phyloP scores from a whole-genome alignment of 2,888 invertebrate species.

The Salpingus planirostris region DNA sequence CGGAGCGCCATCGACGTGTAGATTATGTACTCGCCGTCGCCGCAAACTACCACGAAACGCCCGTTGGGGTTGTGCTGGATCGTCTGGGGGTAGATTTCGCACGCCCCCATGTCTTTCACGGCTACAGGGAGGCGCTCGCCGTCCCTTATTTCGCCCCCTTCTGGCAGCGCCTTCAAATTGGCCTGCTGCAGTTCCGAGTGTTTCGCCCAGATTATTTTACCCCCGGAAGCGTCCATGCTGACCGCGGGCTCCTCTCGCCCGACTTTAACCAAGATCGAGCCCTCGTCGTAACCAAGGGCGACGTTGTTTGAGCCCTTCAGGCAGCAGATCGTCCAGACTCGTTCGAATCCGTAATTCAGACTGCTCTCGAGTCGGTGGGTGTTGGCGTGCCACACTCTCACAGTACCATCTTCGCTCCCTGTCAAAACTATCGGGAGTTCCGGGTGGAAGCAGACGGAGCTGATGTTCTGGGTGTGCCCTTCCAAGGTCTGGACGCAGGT shows the following conservation, averaged over 20 bases:
- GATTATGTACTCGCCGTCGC: conserved; percentile 99
- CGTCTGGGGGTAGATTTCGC: conserved; percentile 98
- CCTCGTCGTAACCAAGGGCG: conserved; percentile 91
- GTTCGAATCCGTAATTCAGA: conserved; percentile 94
- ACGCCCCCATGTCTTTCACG: conserved; percentile 98
- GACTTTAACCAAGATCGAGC: conserved; percentile 83
- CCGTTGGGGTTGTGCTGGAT: conserved; percentile 98
- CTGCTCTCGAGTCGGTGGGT: conserved; percentile 95
- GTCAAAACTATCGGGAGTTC: conserved; percentile 94
- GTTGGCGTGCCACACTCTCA: conserved; percentile 97
- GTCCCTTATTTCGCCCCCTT: conserved; percentile 71
- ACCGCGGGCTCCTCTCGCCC: conserved; percentile 98
- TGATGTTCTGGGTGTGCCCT: conserved; percentile 94
- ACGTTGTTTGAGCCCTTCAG: conserved; percentile 94
- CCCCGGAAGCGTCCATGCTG: conserved; percentile 97
- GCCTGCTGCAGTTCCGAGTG: conserved; percentile 98
- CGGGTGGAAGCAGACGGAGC: conserved; percentile 95
- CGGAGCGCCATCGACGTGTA: conserved; percentile 99
- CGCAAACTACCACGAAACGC: conserved; percentile 88
- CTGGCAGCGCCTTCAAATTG: conserved; percentile 76
- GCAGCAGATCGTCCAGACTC: conserved; percentile 94
- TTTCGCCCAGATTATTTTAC: conserved; percentile 98
- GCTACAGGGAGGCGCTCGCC: conserved; percentile 89
- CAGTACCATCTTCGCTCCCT: conserved; percentile 96
- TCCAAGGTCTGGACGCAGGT: conserved; percentile 98